These are phyloP conservation scores for Acrossocheilus fasciatus DNA, from an alignment of 2,797 vertebrate species.

Conservation along the genomic window DNA sequence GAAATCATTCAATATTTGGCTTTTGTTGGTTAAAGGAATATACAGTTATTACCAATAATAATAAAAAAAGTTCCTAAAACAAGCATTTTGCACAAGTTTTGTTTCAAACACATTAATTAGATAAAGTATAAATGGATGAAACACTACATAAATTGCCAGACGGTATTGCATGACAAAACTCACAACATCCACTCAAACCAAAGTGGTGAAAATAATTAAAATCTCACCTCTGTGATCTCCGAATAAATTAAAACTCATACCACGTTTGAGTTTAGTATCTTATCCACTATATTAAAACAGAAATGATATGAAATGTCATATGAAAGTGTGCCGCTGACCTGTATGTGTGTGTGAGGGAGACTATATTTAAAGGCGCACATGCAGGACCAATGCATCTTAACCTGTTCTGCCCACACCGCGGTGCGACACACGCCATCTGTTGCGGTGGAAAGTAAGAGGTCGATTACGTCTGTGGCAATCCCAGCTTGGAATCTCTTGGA, in stretches of 20 bases:
- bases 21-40: background rate
- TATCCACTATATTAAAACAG: background rate
- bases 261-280: background rate
- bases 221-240: background rate
- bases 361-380: constrained; percentile 68
- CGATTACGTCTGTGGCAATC: constrained; percentile 68
- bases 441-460: constrained; percentile 69
- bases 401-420: constrained; percentile 67
- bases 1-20: background rate
- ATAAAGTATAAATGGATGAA: background rate
- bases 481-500: constrained; percentile 67
- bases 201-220: background rate
- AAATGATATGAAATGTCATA: background rate
- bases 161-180: background rate
- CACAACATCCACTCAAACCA: background rate
- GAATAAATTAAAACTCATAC: background rate
- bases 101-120: background rate
- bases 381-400: constrained; percentile 66
- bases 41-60: background rate
- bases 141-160: background rate
- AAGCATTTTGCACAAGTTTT: background rate
- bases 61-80: background rate
- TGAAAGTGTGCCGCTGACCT: constrained; percentile 5
- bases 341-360: constrained; percentile 49
- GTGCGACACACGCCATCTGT: constrained; percentile 75